Conservation (phyloP, 2,113 vertebrate genomes). For the Gallinago media region DNA sequence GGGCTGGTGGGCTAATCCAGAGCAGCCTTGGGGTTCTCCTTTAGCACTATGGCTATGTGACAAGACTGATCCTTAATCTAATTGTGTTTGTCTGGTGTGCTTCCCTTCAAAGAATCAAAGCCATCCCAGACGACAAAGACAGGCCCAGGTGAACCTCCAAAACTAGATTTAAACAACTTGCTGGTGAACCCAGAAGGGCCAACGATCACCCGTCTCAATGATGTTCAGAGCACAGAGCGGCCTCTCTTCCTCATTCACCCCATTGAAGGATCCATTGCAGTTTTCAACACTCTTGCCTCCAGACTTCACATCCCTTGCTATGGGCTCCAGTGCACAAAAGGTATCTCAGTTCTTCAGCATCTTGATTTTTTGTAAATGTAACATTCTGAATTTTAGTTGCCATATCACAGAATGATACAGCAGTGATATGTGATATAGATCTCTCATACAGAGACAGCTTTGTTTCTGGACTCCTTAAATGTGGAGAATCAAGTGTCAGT, state of each 20-base stretch:
- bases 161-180: conserved; percentile 81
- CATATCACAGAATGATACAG: background rate
- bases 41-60: background rate
- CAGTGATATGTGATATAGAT: too few species aligned
- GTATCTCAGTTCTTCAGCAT: conserved; percentile 67
- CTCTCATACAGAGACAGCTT: background rate
- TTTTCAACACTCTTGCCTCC: conserved; percentile 85
- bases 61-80: background rate
- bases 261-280: conserved; percentile 90
- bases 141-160: conserved; percentile 26
- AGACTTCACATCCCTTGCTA: conserved; percentile 90
- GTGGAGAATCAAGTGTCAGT: background rate
- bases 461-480: background rate
- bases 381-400: background rate
- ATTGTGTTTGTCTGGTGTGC: background rate
- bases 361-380: background rate
- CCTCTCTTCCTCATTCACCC: conserved; percentile 94
- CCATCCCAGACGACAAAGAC: conserved; percentile 41
- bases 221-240: conserved; percentile 84
- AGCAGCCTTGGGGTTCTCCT: background rate
- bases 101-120: conserved; percentile 60
- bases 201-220: conserved; percentile 84
- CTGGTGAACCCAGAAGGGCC: conserved; percentile 89
- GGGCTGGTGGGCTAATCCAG: background rate
- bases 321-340: conserved; percentile 94